phyloP scores from a whole-genome alignment of 1,140 invertebrate species.

The Drosophila lacertosa region DNA sequence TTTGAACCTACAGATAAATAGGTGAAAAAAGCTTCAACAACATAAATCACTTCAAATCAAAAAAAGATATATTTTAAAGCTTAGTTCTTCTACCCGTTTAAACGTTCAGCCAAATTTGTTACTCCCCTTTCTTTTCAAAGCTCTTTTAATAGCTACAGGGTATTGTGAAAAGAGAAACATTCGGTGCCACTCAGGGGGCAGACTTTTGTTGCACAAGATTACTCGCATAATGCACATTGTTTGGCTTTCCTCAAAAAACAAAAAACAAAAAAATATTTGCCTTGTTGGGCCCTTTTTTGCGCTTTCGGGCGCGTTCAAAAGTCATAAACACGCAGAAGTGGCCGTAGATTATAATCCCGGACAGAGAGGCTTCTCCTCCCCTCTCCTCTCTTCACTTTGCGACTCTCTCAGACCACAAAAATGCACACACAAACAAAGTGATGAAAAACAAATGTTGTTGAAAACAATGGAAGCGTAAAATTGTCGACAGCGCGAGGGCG shows the following conservation, averaged over 20 bases:
- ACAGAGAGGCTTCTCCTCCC: neutral
- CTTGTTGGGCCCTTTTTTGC: constrained; percentile 27
- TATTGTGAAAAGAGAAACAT: neutral
- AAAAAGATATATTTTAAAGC: too few species aligned
- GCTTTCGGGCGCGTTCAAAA: constrained; percentile 42
- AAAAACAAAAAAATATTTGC: constrained; percentile 66
- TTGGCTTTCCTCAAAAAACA: constrained; percentile 30
- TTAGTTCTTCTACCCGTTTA: too few species aligned
- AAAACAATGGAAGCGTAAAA: constrained; percentile 75
- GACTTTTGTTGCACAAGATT: constrained; percentile 27
- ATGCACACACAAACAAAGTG: constrained; percentile 74
- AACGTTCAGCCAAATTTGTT: too few species aligned
- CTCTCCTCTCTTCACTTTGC: too few species aligned
- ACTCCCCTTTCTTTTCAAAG: neutral
- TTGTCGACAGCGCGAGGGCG: constrained; percentile 37
- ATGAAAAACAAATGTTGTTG: constrained; percentile 81
- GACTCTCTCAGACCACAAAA: constrained; percentile 35
- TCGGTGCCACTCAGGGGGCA: neutral
- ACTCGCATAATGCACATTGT: constrained; percentile 38
- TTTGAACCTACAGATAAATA: too few species aligned
- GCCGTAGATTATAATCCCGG: constrained; percentile 61
- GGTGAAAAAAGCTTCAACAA: too few species aligned
- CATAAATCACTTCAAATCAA: neutral
- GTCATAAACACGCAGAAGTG: constrained; percentile 66
- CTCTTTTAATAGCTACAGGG: neutral